Percentiles rank a stretch among this genome's conserved stretches.
These are phyloP conservation scores for Aromia moschata DNA, from an alignment of 2,888 invertebrate species.

Conservation along the genomic window DNA sequence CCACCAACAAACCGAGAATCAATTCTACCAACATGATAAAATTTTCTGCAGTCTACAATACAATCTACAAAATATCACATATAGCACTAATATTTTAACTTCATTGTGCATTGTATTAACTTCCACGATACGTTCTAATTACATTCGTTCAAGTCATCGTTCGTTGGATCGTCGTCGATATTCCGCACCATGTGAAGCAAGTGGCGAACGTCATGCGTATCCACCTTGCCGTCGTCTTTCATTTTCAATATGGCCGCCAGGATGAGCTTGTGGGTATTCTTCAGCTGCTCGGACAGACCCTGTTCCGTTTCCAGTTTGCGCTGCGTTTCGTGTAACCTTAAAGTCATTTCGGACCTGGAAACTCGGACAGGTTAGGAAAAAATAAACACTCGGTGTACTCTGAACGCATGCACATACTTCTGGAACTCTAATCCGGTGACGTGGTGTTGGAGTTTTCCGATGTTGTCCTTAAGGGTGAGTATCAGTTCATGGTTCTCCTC, in stretches of 20 bases:
- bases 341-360: slow-evolving; percentile 52
- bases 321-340: slow-evolving; percentile 52
- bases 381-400: slow-evolving; percentile 7
- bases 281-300: slow-evolving; percentile 46
- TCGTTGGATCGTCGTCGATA: slow-evolving; percentile 4
- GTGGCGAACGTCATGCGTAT: slow-evolving; percentile 36
- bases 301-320: slow-evolving; percentile 51
- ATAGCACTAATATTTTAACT: too few relatives aligned
- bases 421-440: slow-evolving; percentile 51
- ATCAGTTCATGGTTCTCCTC: slow-evolving; percentile 44
- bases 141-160: too few relatives aligned
- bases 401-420: slow-evolving; percentile 43
- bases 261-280: slow-evolving; percentile 46
- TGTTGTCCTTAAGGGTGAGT: slow-evolving; percentile 45
- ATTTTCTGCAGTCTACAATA: too few relatives aligned
- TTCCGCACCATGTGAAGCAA: slow-evolving; percentile 41
- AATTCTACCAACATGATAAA: too few relatives aligned
- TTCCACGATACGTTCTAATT: too few relatives aligned
- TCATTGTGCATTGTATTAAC: too few relatives aligned
- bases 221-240: slow-evolving; percentile 45
- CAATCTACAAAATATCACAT: too few relatives aligned
- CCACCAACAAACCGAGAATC: too few relatives aligned
- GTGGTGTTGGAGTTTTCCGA: slow-evolving; percentile 48
- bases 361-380: slow-evolving; percentile 4
- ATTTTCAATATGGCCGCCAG: slow-evolving; percentile 47